Base-by-base conservation (phyloP, 2,888 invertebrate species). In the Autographa pulchrina region DNA sequence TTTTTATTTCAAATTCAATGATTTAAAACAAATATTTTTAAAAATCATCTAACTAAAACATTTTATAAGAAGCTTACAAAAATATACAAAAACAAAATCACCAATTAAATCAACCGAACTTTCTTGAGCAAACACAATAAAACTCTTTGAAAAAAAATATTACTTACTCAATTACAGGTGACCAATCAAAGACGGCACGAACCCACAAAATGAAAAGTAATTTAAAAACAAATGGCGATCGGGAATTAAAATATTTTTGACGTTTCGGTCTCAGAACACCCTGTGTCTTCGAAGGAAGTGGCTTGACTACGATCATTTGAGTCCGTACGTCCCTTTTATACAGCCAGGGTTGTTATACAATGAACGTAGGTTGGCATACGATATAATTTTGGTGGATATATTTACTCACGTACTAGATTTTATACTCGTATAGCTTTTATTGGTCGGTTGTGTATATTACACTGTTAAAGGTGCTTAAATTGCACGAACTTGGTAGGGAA, bases 281-380 rank as follows among this genome's bases (percentile, higher is more conserved):
- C 79, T 80, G 74, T 77, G 82, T 80, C 84, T 81, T 65, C 68
- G 81, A 78, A 83, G 86, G n/a, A 87, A 83, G 81, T 80, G 64
- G 77, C 78, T 85, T 88, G 86, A 92, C 92, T 92, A 87, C 87
- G 87, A 73, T 74, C 62, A 71, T 72, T 72, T 56, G 75, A 74
- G 68, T 59, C 73, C 70, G 71, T 70, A 77, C 65, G 72, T 59
- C 74, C 80, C 87, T 89, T 90, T 86, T 90, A 90, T 90, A 90
- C 72, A 74, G 62, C 67, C 69, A 68, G 74, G 88, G 86, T 72
- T 83, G 86, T 77, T 85, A 54, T 77, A 89, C 84, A 89, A 72
- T 89, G 86, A 74, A 18, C 75, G 65, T 74, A 86, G 69, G 67
- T 66, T 68, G 70, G 59, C 62, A 38, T 72, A 41, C 38, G 9